phyloP scores from a whole-genome alignment of 2,113 vertebrate genomes.

The Egretta garzetta region DNA sequence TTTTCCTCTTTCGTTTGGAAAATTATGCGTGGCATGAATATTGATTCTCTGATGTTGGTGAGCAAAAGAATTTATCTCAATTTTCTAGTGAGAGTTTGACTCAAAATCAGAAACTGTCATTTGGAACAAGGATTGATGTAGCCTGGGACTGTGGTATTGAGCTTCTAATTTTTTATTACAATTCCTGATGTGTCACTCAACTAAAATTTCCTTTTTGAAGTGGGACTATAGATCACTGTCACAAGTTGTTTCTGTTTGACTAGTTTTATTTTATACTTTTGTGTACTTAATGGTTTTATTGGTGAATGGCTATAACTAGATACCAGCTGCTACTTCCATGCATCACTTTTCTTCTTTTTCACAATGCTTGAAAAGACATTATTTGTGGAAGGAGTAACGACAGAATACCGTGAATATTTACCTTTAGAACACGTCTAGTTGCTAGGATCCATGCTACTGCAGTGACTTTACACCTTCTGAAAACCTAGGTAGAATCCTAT shows the following conservation, averaged over 20 bases:
- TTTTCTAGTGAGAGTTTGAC: background rate
- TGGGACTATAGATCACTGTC: constrained; percentile 66
- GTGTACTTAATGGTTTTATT: constrained; percentile 58
- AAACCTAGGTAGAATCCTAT: background rate
- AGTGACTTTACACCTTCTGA: background rate
- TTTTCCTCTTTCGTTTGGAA: background rate
- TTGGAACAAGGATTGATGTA: constrained; percentile 74
- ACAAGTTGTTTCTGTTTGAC: constrained; percentile 70
- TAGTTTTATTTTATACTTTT: constrained; percentile 60
- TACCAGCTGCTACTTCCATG: constrained; percentile 39
- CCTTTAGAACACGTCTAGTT: background rate
- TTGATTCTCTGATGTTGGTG: constrained; percentile 12
- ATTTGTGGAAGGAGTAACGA: background rate
- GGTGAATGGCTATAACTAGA: constrained; percentile 53
- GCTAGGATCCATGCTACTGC: background rate
- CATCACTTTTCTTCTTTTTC: constrained; percentile 2
- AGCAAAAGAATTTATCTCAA: background rate
- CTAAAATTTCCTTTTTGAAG: constrained; percentile 68
- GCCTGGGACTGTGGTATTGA: constrained; percentile 46
- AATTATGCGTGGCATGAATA: constrained; percentile 43
- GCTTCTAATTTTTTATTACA: constrained; percentile 78
- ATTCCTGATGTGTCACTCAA: constrained; percentile 70
- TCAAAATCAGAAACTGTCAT: constrained; percentile 54
- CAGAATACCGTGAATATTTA: background rate
- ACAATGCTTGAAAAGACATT: background rate